Evolutionary conservation across 2,797 vertebrate species (phyloP).

Genomic region (Botia kubotai): DNA sequence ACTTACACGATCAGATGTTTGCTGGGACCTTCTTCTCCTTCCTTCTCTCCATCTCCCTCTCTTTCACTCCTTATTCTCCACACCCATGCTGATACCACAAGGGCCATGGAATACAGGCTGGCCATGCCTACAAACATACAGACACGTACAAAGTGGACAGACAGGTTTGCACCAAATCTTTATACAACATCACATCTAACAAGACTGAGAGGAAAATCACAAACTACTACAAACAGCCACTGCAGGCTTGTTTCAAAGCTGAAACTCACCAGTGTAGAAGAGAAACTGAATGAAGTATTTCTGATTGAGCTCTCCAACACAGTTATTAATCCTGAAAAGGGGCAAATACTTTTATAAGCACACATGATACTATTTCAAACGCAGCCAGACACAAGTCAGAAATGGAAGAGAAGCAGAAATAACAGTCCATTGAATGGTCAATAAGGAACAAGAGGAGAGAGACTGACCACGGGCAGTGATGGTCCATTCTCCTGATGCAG

Average conservation of each 20-base stretch:
- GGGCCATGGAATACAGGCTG: slow-evolving; percentile 80
- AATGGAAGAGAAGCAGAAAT: no score
- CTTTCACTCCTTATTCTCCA: slow-evolving; percentile 77
- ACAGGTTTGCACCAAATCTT: background rate
- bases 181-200: background rate
- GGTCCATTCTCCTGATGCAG: slow-evolving; percentile 85
- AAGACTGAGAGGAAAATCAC: background rate
- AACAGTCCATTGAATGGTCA: background rate
- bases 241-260: background rate
- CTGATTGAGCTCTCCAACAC: slow-evolving; percentile 85
- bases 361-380: no score
- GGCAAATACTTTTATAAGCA: no score
- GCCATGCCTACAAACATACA: slow-evolving; percentile 74
- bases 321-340: slow-evolving; percentile 84
- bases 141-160: background rate
- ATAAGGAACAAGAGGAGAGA: background rate
- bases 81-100: slow-evolving; percentile 82
- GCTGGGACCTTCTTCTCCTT: slow-evolving; percentile 68
- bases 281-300: slow-evolving; percentile 89
- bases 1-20: slow-evolving; percentile 82
- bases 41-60: slow-evolving; percentile 67
- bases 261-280: slow-evolving; percentile 81
- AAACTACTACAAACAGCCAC: background rate
- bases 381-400: background rate
- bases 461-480: slow-evolving; percentile 84